phyloP scores from a whole-genome alignment of 2,113 vertebrate species.

The Bothrops jararaca region DNA sequence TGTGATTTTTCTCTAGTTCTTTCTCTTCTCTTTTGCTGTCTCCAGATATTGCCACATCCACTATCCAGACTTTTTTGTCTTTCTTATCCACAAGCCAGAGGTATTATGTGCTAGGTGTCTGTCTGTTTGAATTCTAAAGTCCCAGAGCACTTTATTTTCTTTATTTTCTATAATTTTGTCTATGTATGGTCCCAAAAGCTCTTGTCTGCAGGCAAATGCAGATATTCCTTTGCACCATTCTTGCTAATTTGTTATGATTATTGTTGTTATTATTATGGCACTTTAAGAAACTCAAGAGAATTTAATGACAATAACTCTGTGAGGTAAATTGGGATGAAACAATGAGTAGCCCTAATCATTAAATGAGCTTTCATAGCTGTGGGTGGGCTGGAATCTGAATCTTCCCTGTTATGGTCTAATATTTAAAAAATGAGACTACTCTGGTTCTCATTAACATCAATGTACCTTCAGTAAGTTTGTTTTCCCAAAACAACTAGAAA shows the following conservation, averaged over 20 bases:
- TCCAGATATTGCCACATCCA: neutral
- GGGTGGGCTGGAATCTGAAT: neutral
- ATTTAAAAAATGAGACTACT: neutral
- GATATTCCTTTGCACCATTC: neutral
- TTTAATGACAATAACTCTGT: neutral
- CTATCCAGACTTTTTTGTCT: neutral
- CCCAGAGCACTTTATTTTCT: neutral
- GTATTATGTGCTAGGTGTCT: neutral
- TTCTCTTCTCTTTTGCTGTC: neutral
- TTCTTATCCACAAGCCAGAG: neutral
- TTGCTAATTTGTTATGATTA: neutral
- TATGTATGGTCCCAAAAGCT: neutral
- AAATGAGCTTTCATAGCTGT: neutral
- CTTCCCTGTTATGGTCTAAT: neutral
- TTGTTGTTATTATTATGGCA: neutral
- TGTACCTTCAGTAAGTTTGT: neutral
- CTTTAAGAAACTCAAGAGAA: neutral
- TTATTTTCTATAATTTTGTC: neutral
- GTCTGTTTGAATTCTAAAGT: neutral
- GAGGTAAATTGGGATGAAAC: neutral
- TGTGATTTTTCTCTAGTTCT: neutral
- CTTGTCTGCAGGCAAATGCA: neutral
- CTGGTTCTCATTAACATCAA: neutral
- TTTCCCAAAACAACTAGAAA: neutral
- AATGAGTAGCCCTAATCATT: neutral